phyloP scores from a whole-genome alignment of 2,113 vertebrate species.

The Apistogramma diplotaenia region DNA sequence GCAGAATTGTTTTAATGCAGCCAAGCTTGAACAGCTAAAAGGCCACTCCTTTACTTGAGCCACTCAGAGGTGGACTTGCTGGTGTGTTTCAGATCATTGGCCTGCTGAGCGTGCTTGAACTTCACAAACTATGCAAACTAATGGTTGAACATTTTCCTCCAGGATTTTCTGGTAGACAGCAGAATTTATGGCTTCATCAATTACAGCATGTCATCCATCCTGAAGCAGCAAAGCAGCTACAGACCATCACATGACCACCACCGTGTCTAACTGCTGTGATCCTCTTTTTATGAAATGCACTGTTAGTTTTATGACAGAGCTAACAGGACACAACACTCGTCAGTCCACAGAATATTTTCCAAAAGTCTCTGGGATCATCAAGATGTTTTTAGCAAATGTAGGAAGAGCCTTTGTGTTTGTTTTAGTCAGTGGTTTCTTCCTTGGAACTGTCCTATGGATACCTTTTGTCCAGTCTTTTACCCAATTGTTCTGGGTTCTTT shows the following conservation, averaged over 20 bases:
- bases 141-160: neutral
- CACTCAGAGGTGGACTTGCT: neutral
- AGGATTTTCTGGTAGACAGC: neutral
- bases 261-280: no score
- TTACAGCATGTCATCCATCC: no score
- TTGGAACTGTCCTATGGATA: neutral
- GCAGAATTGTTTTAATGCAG: neutral
- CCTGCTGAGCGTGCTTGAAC: neutral
- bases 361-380: neutral
- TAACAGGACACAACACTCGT: neutral
- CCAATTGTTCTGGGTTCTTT: neutral
- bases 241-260: no score
- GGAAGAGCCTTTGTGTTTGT: neutral
- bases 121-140: neutral
- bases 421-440: neutral
- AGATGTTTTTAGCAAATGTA: neutral
- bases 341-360: neutral
- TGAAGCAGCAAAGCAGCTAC: no score
- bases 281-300: no score
- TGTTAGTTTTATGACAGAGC: no score
- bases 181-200: no score
- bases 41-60: neutral
- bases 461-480: neutral
- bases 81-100: neutral
- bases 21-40: neutral